These are phyloP conservation scores for Taurulus bubalis DNA, from an alignment of 2,113 vertebrate species.

Conservation along the genomic window DNA sequence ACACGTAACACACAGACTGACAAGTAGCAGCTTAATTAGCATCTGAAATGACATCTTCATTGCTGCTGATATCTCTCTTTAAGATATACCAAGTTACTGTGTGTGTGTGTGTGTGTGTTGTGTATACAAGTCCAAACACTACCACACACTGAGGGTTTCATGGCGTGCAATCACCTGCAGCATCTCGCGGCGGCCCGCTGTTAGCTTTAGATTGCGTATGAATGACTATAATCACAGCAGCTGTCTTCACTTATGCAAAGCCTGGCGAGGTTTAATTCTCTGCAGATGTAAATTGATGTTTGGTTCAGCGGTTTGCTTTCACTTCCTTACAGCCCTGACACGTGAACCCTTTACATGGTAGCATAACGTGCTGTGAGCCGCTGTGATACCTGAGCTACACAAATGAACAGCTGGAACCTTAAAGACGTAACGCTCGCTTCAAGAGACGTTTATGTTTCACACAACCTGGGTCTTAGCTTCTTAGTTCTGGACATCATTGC, in stretches of 20 bases:
- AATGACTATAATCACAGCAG: slow-evolving; percentile 50
- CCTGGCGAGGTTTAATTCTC: slow-evolving; percentile 16
- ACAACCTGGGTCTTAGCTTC: background rate
- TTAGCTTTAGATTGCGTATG: slow-evolving; percentile 34
- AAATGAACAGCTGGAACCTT: slow-evolving; percentile 22
- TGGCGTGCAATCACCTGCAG: slow-evolving; percentile 51
- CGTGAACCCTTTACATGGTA: background rate
- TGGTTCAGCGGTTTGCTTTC: slow-evolving; percentile 17
- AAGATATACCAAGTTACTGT: slow-evolving; percentile 55
- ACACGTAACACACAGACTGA: slow-evolving; percentile 33
- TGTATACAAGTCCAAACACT: background rate
- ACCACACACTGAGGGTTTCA: background rate
- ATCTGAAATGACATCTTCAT: slow-evolving; percentile 73
- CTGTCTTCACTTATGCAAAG: slow-evolving; percentile 13
- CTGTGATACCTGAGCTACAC: background rate
- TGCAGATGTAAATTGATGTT: slow-evolving; percentile 26
- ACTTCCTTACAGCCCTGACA: slow-evolving; percentile 4
- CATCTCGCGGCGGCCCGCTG: slow-evolving; percentile 29
- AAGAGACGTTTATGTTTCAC: background rate
- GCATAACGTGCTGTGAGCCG: background rate
- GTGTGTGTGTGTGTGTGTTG: background rate
- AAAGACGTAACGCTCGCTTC: background rate
- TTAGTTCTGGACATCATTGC: background rate
- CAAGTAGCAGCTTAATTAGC: slow-evolving; percentile 74
- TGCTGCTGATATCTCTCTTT: slow-evolving; percentile 67